Evolutionary conservation across 2,888 invertebrate species (phyloP).

Genomic region (Bellardia pandia): DNA sequence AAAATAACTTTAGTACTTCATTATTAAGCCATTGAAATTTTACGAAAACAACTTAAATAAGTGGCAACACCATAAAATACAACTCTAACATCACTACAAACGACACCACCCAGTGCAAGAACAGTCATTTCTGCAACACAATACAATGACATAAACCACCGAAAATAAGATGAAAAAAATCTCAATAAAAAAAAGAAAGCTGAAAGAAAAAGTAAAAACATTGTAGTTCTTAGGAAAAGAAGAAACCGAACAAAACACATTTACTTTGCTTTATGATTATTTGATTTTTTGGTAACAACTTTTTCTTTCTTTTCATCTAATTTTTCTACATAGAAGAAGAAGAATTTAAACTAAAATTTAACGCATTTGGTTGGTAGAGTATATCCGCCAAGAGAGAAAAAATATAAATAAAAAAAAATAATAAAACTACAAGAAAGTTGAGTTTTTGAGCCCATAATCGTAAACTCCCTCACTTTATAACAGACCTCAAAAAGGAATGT

Average conservation of each 20-base stretch:
- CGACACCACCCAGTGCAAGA: conserved; percentile 20
- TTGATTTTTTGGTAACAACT: conserved; percentile 72
- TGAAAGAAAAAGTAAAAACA: conserved; percentile 28
- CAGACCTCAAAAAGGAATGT: conserved; percentile 52
- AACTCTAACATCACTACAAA: conserved; percentile 2
- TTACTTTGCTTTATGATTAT: conserved; percentile 73
- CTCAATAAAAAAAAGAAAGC: conserved; percentile 14
- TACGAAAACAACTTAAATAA: conserved; percentile 44
- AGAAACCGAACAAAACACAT: conserved; percentile 61
- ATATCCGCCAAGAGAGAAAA: conserved; percentile 57
- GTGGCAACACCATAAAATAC: conserved; percentile 65
- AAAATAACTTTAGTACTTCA: conserved; percentile 23
- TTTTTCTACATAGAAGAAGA: conserved; percentile 38
- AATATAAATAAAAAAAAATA: conserved; percentile 44
- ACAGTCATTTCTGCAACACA: conserved; percentile 45
- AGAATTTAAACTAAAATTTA: conserved; percentile 59
- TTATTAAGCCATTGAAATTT: conserved; percentile 54
- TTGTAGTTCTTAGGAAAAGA: conserved; percentile 6
- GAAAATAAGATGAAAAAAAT: background rate
- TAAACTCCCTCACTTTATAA: conserved; percentile 69
- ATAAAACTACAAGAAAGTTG: conserved; percentile 67
- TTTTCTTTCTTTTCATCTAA: conserved; percentile 62
- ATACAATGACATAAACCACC: conserved; percentile 58
- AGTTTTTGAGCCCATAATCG: conserved; percentile 71
- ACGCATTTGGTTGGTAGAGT: conserved; percentile 53